A percentile compares a stretch with the other conserved stretches of the same genome.
phyloP scores from a whole-genome alignment of 2,113 vertebrate species.

The Notiomystis cincta region DNA sequence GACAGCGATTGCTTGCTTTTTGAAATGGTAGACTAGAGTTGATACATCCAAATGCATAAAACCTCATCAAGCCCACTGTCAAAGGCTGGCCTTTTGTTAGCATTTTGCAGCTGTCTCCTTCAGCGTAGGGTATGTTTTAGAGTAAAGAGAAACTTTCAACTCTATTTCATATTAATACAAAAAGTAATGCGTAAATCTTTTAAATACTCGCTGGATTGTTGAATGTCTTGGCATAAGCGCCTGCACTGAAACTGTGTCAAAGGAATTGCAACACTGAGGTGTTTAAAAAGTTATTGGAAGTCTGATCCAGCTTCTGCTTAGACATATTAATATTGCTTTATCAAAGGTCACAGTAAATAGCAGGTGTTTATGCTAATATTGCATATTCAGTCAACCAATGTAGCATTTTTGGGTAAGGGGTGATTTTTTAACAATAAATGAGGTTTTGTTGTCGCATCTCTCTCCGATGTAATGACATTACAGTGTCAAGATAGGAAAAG shows the following conservation, averaged over 20 bases:
- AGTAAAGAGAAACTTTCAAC: neutral
- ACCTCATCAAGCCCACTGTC: neutral
- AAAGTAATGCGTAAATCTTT: neutral
- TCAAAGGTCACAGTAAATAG: neutral
- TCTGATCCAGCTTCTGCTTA: neutral
- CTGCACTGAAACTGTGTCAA: neutral
- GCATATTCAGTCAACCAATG: accelerated
- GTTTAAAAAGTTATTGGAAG: neutral
- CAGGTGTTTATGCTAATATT: neutral
- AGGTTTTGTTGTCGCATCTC: neutral
- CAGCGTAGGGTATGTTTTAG: neutral
- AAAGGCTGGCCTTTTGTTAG: neutral
- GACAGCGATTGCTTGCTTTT: neutral
- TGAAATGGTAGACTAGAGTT: neutral
- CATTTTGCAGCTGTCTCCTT: neutral
- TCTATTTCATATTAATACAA: neutral
- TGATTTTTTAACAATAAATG: neutral
- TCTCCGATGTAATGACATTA: neutral
- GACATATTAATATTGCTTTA: neutral
- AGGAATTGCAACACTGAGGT: neutral
- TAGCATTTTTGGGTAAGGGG: neutral
- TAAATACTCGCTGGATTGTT: neutral
- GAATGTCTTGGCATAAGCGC: neutral
- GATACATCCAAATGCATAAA: neutral
- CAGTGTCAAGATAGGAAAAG: neutral